Conservation (phyloP, 2,888 invertebrate species). For the Xestia rhomboidea region DNA sequence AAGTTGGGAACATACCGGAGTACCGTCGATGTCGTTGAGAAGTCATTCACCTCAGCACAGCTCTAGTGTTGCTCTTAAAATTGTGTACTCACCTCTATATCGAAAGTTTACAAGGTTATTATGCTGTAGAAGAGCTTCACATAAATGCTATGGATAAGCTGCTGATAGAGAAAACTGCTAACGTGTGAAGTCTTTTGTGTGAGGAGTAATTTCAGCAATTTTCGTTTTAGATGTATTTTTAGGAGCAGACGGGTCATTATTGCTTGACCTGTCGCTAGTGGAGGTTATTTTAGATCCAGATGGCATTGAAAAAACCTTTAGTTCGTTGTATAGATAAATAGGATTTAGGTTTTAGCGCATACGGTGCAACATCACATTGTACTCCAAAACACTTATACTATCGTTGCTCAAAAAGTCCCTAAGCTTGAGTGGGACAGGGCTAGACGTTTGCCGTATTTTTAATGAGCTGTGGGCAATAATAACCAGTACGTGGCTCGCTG, state of each 20-base stretch:
- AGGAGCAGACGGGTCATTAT: not conserved
- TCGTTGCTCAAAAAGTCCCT: not conserved
- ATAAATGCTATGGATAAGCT: conserved; percentile 26
- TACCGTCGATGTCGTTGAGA: conserved; percentile 38
- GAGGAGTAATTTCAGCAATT: conserved; percentile 9
- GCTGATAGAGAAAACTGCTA: conserved; percentile 19
- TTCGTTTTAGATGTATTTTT: not conserved
- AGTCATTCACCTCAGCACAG: conserved; percentile 60
- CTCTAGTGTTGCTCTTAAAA: conserved; percentile 42
- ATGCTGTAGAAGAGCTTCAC: conserved; percentile 21
- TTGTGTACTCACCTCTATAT: conserved; percentile 49
- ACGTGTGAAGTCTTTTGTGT: conserved; percentile 2
- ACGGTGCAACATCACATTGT: not conserved
- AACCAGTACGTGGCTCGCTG: not conserved
- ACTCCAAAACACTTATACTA: not conserved
- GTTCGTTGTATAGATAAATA: not conserved
- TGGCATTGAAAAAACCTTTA: not conserved
- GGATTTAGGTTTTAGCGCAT: not conserved
- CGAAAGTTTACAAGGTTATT: conserved; percentile 49
- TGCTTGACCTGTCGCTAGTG: not conserved
- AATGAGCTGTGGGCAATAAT: not conserved
- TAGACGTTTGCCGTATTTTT: not conserved
- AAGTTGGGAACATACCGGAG: conserved; percentile 39
- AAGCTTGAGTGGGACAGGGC: not conserved
- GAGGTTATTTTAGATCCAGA: not conserved